These are phyloP conservation scores for Strigamia crassipes DNA, from an alignment of 2,888 invertebrate species.

Conservation along the genomic window DNA sequence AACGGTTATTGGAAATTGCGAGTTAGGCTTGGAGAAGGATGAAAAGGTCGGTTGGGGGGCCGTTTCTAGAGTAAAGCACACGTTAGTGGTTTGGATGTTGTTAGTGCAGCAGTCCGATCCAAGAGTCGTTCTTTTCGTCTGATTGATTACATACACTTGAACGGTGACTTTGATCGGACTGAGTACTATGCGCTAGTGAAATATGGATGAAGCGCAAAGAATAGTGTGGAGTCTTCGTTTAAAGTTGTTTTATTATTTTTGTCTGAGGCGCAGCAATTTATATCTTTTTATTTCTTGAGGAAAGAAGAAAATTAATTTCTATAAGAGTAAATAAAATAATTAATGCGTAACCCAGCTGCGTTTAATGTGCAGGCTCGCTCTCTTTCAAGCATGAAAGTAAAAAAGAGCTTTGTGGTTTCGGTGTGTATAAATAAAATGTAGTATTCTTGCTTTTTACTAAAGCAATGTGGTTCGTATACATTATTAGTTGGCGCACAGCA, in stretches of 20 bases:
- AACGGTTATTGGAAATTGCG: conserved; percentile 30
- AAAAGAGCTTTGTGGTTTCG: background rate
- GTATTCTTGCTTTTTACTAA: background rate
- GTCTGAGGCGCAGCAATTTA: background rate
- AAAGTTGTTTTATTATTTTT: background rate
- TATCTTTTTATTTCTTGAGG: background rate
- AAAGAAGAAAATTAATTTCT: background rate
- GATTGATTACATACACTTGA: conserved; percentile 12
- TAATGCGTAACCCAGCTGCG: background rate
- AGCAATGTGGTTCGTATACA: background rate
- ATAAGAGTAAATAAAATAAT: conserved; percentile 8
- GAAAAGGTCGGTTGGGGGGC: background rate
- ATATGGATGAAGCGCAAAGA: conserved; percentile 13
- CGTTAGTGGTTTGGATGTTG: background rate
- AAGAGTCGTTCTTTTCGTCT: conserved; percentile 5
- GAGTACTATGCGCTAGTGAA: background rate
- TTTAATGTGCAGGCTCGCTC: background rate
- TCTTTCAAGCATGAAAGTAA: background rate
- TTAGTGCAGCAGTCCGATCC: conserved; percentile 4
- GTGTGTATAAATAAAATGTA: background rate
- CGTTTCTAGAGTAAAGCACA: background rate
- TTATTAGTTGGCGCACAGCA: background rate
- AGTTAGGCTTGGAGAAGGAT: conserved; percentile 2
- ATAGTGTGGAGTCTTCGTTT: background rate
- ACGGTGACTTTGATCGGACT: background rate